Conservation (phyloP, 2,113 vertebrate genomes). For the Takifugu flavidus region DNA sequence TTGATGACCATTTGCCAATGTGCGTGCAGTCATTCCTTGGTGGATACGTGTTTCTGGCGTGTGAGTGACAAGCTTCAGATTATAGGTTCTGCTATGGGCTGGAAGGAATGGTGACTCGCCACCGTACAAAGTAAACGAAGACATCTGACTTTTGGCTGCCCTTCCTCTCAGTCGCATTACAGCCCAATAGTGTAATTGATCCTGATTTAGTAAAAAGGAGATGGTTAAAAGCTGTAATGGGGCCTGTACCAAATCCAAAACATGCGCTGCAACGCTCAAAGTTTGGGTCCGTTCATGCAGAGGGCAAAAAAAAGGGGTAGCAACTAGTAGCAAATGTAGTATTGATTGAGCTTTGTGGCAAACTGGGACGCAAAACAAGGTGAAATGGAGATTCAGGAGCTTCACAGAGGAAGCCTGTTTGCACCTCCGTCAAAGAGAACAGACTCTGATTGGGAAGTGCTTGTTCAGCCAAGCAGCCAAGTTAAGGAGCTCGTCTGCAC, state of each 20-base stretch:
- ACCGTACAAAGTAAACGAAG: constrained; percentile 53
- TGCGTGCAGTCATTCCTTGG: constrained; percentile 14
- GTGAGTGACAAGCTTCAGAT: constrained; percentile 38
- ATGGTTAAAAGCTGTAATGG: constrained; percentile 14
- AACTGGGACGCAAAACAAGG: too few species aligned
- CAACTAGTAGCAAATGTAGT: too few species aligned
- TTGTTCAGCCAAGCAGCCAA: too few species aligned
- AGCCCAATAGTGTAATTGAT: constrained; percentile 37
- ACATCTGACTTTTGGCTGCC: constrained; percentile 59
- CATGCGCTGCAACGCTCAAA: background rate
- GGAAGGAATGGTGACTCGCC: constrained; percentile 34
- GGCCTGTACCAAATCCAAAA: background rate
- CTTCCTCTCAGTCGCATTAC: constrained; percentile 23
- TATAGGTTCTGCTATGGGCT: constrained; percentile 31
- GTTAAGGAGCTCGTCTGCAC: too few species aligned
- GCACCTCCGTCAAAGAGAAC: too few species aligned
- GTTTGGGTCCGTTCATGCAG: too few species aligned
- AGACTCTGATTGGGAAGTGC: too few species aligned
- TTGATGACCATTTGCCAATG: background rate
- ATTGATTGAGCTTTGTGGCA: too few species aligned
- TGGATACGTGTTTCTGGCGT: constrained; percentile 2
- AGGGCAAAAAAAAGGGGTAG: too few species aligned
- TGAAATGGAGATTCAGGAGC: too few species aligned
- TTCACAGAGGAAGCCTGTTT: too few species aligned
- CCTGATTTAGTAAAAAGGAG: constrained; percentile 1